Conservation (phyloP, 1,140 invertebrate genomes). For the Tenebrio molitor region DNA sequence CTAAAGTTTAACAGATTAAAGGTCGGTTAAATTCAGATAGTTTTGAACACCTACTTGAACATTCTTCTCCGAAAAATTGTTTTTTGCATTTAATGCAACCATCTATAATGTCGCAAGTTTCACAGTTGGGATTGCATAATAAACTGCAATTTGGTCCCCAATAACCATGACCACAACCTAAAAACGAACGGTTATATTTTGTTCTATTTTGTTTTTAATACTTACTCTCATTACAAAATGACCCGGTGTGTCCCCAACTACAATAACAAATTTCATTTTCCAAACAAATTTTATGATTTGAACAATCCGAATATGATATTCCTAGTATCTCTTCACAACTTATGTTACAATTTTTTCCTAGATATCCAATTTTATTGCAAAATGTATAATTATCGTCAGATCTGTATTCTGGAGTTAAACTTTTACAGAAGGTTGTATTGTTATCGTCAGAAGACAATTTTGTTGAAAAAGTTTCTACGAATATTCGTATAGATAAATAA, state of each 20-base stretch:
- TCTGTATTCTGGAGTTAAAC: too few species aligned
- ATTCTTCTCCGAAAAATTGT: neutral
- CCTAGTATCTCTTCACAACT: neutral
- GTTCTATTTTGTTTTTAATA: neutral
- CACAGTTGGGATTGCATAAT: neutral
- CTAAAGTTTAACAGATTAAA: neutral
- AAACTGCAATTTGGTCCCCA: neutral
- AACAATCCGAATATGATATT: neutral
- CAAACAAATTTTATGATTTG: neutral
- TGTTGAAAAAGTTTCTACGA: too few species aligned
- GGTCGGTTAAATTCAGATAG: neutral
- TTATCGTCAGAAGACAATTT: too few species aligned
- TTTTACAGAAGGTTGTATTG: too few species aligned
- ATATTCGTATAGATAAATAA: too few species aligned
- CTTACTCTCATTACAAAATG: neutral
- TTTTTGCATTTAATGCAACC: conserved; percentile 4
- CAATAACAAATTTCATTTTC: neutral
- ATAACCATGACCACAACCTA: neutral
- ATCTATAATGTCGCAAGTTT: neutral
- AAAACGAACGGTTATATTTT: neutral
- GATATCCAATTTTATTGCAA: neutral
- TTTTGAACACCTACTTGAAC: neutral
- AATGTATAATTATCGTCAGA: neutral
- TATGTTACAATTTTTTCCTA: neutral
- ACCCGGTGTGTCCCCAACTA: neutral